Evolutionary conservation across 1,140 invertebrate genomes (phyloP), one percentile per base, ranked within the genome.

Genomic region (Goniozus legneri): DNA sequence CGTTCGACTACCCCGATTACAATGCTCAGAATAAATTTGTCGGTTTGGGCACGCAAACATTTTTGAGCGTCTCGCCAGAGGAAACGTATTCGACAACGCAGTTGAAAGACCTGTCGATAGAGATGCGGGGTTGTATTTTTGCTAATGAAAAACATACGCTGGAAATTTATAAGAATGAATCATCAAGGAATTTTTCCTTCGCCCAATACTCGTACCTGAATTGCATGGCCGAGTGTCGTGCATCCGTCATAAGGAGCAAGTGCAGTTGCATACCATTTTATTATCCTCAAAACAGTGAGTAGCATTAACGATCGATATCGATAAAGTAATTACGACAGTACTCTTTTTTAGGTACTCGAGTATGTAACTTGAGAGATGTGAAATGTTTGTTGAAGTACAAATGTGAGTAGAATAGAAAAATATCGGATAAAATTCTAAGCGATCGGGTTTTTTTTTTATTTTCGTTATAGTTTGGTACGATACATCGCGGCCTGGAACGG

Each of bases 251-350:
- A 1, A 59, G 67, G 2, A 44, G 62, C 2, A 54, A 57, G 1
- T 86, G 84, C 52, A 72, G 77, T 12, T 86, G 84, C 56, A 58
- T 82, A 1, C 84, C 84, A 0, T 77, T 77, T 50, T 81, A 75
- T 54, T 78, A 78, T 14, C 74, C 73, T 0, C 69, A 73, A 38
- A 77, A 78, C 62, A 77, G 80, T 79, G 62, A 56, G 53, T 53
- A 41, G 10, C 4, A 27, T 27, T 27, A 27, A 27, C 24, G 10
- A 27, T 27, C 24, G 10, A 6, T 27, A 4, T 10, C 24, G 4
- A 19, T 33, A 32, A 27, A 27, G 10, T 27, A 6, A 27, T 27
- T 27, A 10, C 24, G 4, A 6, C 4, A 6, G 24, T 27, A 36
- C 22, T 27, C 4, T 44, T 19, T 37, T 52, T 0, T 16, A 65